Conservation (phyloP, 2,113 vertebrate genomes). For the Glareola pratincola region DNA sequence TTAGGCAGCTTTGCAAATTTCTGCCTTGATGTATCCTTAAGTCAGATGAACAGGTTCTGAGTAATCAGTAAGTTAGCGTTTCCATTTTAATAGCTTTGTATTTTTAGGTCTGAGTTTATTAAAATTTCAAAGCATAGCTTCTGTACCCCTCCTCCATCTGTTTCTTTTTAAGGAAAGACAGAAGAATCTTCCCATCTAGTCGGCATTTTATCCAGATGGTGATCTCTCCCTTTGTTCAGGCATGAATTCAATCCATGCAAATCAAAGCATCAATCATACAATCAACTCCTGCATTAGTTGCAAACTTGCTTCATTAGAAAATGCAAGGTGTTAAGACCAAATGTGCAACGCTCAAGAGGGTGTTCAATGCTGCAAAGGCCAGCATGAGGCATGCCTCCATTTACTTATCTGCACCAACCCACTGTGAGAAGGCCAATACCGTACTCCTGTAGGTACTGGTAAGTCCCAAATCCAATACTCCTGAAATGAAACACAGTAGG, state of each 20-base stretch:
- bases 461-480: not conserved
- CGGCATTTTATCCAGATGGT: not conserved
- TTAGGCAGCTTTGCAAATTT: not conserved
- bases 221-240: not conserved
- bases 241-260: not conserved
- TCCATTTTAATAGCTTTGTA: constrained; percentile 3
- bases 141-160: not conserved
- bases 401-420: not conserved
- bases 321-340: not conserved
- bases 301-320: not conserved
- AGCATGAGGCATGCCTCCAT: not conserved
- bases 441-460: not conserved
- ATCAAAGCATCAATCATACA: not conserved
- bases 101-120: not conserved
- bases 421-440: not conserved
- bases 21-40: not conserved
- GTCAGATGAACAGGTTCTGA: not conserved
- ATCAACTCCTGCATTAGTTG: not conserved
- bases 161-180: not conserved
- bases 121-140: constrained; percentile 8
- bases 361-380: not conserved
- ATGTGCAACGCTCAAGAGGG: not conserved
- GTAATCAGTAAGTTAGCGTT: not conserved
- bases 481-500: not conserved
- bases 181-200: not conserved